Evolutionary conservation across 64 coral and sea anemone species (phyloP).

Genomic region (Cladopsammia gracilis): DNA sequence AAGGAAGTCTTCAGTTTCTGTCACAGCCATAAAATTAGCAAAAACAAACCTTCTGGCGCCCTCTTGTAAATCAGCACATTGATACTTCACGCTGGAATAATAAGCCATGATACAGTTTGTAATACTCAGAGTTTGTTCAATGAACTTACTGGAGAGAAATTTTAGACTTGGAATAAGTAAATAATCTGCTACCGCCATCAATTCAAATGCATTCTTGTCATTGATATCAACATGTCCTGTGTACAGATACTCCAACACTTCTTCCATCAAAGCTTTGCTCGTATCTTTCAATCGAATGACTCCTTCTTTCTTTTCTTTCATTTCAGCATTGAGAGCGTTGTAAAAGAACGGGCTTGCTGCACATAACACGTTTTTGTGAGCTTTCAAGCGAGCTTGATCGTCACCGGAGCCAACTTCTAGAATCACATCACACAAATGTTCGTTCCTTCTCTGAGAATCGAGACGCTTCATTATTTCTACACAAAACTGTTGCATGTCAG

Average conservation of each 20-base stretch:
- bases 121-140: background rate
- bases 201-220: conserved; percentile 13
- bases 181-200: conserved; percentile 37
- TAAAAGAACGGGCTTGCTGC: too few species aligned
- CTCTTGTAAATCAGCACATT: background rate
- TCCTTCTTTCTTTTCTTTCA: too few species aligned
- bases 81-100: background rate
- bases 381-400: too few species aligned
- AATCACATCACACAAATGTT: too few species aligned
- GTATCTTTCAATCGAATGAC: too few species aligned
- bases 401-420: too few species aligned
- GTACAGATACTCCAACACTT: conserved; percentile 44
- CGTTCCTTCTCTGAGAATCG: too few species aligned
- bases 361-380: too few species aligned
- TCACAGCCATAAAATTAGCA: background rate
- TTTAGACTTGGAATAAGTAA: conserved; percentile 34
- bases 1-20: conserved; percentile 10
- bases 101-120: conserved; percentile 9
- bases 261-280: too few species aligned
- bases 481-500: too few species aligned
- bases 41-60: conserved; percentile 18
- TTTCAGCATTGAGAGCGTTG: too few species aligned
- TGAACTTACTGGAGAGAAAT: background rate
- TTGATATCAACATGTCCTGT: conserved; percentile 46
- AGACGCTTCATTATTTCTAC: too few species aligned